A percentile compares a stretch with the other conserved stretches of the same genome.
Conservation (phyloP, 1,140 invertebrate genomes). For the Schmidtea mediterranea region DNA sequence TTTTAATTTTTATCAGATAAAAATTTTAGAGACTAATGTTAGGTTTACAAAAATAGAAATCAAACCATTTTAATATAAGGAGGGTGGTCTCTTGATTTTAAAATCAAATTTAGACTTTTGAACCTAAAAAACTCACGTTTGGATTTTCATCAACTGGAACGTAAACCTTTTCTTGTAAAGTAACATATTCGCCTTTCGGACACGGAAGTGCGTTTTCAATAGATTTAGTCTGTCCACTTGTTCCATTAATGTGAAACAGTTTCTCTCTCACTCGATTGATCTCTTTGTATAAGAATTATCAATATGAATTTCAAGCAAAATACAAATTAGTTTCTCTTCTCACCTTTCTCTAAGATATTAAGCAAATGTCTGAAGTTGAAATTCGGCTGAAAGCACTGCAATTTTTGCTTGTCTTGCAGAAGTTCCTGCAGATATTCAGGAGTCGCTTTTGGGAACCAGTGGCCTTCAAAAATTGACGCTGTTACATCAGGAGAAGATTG, state of each 20-base stretch:
- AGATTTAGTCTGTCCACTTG: neutral
- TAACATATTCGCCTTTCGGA: constrained; percentile 56
- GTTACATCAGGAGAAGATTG: neutral
- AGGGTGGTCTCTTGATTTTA: too few species aligned
- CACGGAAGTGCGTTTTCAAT: constrained; percentile 42
- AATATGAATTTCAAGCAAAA: too few species aligned
- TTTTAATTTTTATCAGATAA: too few species aligned
- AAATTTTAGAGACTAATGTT: too few species aligned
- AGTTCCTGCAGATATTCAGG: constrained; percentile 5
- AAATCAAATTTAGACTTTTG: too few species aligned
- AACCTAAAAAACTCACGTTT: constrained; percentile 56
- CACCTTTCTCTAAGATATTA: constrained; percentile 3
- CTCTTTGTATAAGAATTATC: neutral
- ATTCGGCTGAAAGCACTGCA: neutral
- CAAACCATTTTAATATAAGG: too few species aligned
- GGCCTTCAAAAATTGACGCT: neutral
- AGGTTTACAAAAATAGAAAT: too few species aligned
- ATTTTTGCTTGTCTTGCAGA: constrained; percentile 1
- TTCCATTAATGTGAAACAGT: constrained; percentile 5
- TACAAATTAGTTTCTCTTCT: neutral
- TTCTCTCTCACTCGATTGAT: neutral
- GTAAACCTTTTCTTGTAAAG: constrained; percentile 91
- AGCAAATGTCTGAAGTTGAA: neutral
- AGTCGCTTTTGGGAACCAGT: neutral
- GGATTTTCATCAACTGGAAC: constrained; percentile 97